phyloP scores from a whole-genome alignment of 2,888 invertebrate genomes.

The Drosophila affinis region DNA sequence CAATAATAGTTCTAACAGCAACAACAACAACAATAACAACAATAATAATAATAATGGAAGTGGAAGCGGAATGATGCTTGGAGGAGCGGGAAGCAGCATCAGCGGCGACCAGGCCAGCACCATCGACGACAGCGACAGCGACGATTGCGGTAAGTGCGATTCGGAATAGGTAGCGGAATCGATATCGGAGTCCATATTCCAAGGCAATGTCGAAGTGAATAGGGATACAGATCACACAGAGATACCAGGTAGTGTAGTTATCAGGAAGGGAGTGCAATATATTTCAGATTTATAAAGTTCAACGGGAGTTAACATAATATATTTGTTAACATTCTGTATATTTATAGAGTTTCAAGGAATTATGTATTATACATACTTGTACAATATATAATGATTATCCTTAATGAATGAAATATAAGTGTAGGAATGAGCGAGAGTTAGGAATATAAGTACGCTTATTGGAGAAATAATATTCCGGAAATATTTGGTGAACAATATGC shows the following conservation, averaged over 20 bases:
- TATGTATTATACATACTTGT: too few relatives aligned
- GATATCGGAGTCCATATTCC: too few relatives aligned
- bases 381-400: too few relatives aligned
- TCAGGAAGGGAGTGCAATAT: neutral
- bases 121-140: conserved; percentile 84
- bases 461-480: neutral
- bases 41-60: conserved; percentile 55
- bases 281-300: neutral
- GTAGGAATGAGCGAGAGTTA: neutral
- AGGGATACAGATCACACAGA: neutral
- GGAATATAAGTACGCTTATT: neutral
- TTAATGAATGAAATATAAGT: neutral
- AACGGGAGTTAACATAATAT: too few relatives aligned
- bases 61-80: conserved; percentile 56
- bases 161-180: neutral
- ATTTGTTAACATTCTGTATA: neutral
- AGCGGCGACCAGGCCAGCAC: conserved; percentile 83
- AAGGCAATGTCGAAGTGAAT: too few relatives aligned
- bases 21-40: conserved; percentile 51
- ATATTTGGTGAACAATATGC: too few relatives aligned
- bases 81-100: conserved; percentile 79
- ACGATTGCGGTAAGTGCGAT: conserved; percentile 81
- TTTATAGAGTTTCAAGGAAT: neutral
- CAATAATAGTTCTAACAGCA: conserved; percentile 35
- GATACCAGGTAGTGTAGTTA: neutral